Percentiles rank a stretch among this genome's conserved stretches.
Evolutionary conservation across 2,888 invertebrate genomes (phyloP).

Genomic region (Eupithecia exiguata): DNA sequence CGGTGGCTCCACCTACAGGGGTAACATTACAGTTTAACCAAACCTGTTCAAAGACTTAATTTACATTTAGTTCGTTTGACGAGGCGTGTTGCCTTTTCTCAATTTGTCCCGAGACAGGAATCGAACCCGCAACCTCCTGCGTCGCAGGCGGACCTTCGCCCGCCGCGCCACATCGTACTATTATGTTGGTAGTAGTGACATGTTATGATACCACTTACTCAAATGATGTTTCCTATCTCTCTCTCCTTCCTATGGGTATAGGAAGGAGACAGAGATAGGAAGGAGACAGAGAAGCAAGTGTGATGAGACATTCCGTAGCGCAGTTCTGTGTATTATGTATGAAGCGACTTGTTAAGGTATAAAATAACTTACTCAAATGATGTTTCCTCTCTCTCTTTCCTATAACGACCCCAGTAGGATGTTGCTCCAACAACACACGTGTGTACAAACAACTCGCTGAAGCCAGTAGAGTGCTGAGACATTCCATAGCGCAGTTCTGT

Average conservation of each 20-base stretch:
- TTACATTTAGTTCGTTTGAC: no score
- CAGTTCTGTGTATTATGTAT: constrained; percentile 93
- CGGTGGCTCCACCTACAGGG: no score
- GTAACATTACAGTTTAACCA: no score
- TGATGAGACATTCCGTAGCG: constrained; percentile 90
- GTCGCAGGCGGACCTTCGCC: no score
- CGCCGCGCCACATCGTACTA: no score
- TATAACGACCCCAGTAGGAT: constrained; percentile 49
- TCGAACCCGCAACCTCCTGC: no score
- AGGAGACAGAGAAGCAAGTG: constrained; percentile 83
- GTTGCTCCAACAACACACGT: constrained; percentile 79
- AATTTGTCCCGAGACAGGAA: no score
- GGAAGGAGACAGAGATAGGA: no score
- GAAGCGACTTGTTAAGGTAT: no score
- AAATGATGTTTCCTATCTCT: constrained; percentile 81
- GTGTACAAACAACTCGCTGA: constrained; percentile 75
- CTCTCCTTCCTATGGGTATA: constrained; percentile 58
- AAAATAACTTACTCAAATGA: constrained; percentile 78
- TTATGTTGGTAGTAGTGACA: no score
- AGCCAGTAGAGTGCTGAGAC: constrained; percentile 85
- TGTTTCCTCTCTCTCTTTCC: constrained; percentile 74
- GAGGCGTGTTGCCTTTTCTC: no score
- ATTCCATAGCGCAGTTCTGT: constrained; percentile 93
- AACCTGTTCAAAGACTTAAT: no score
- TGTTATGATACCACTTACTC: constrained; percentile 67